Percentiles rank a stretch among this genome's conserved stretches.
These are phyloP conservation scores for Tetramorium parvispinum DNA, from an alignment of 1,140 invertebrate genomes.

Conservation along the genomic window DNA sequence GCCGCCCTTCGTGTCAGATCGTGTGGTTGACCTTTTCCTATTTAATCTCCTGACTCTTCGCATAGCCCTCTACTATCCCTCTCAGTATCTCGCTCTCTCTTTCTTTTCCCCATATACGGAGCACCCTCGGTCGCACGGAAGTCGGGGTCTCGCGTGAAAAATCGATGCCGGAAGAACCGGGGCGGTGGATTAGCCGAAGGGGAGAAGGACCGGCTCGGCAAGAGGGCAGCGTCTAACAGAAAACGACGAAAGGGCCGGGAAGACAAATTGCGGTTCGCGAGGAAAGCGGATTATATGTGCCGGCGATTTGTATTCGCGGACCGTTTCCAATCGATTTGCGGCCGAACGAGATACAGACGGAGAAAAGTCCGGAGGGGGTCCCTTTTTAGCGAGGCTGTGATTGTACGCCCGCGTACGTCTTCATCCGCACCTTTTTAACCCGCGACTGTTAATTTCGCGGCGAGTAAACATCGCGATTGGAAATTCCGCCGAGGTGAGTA, in stretches of 20 bases:
- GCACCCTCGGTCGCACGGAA: constrained; percentile 61
- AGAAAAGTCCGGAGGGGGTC: background rate
- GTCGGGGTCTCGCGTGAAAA: constrained; percentile 66
- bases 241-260: constrained; percentile 52
- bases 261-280: constrained; percentile 62
- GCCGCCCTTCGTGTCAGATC: constrained; percentile 64
- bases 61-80: constrained; percentile 50
- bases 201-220: constrained; percentile 50
- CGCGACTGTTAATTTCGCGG: background rate
- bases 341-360: constrained; percentile 44
- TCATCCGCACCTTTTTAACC: background rate
- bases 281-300: constrained; percentile 61
- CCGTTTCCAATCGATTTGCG: constrained; percentile 60
- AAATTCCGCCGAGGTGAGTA: background rate
- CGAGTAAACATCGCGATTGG: background rate
- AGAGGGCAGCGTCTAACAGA: constrained; percentile 46
- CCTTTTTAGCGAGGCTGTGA: constrained; percentile 13
- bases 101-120: constrained; percentile 32
- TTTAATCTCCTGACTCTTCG: constrained; percentile 65
- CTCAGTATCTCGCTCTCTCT: constrained; percentile 18
- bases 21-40: constrained; percentile 72
- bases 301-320: constrained; percentile 56
- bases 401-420: background rate
- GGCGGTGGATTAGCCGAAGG: constrained; percentile 54
- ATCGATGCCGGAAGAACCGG: constrained; percentile 71